Evolutionary conservation across 2,113 vertebrate genomes (phyloP), one percentile per base, ranked within the genome.

Genomic region (Tetrao urogallus): DNA sequence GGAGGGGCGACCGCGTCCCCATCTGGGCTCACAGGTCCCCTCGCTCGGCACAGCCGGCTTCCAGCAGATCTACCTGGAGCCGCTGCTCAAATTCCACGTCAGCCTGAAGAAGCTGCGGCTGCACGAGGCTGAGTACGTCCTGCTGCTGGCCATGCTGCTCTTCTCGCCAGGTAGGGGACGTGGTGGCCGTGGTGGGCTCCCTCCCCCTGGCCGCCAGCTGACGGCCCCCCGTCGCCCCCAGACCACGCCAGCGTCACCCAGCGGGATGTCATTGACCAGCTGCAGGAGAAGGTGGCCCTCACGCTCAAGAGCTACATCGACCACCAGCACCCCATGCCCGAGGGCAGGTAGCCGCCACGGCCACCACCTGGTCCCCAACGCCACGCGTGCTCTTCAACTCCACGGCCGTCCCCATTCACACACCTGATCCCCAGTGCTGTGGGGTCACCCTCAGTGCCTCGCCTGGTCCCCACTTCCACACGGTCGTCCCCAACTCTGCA

Each of bases 51-150:
- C 89, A 99, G 98, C 82, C 4, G 98, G 98, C 0, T 98, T 99
- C 92, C 98, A 98, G 97, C 95, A 92, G 34, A 95, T 98, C 11
- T 98, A 98, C 48, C 57, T 99, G 92, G 98, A 99, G 65, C 95
- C 97, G 2, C 32, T 98, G 73, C 94, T 98, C 60, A 98, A 91
- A 74, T 99, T 99, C 89, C 99, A 99, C 57, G 92, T 95, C 90
- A 96, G 96, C 13, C 91, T 98, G 76, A 94, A 89, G 70, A 96
- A 90, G 28, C 97, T 98, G 36, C 90, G 58, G 50, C 97, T 99
- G 40, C 97, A 97, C 7, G 97, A 98, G 38, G 94, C 97, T 0
- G 98, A 98, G 91, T 98, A 98, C 3, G 96, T 97, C 11, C 97
- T 99, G 86, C 93, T 98, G 58, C 96, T 97, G 71, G 97, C 98